Percentiles rank a stretch among this genome's conserved stretches.
Evolutionary conservation across 2,113 vertebrate genomes (phyloP).

Genomic region (Romanogobio albipinnatus): DNA sequence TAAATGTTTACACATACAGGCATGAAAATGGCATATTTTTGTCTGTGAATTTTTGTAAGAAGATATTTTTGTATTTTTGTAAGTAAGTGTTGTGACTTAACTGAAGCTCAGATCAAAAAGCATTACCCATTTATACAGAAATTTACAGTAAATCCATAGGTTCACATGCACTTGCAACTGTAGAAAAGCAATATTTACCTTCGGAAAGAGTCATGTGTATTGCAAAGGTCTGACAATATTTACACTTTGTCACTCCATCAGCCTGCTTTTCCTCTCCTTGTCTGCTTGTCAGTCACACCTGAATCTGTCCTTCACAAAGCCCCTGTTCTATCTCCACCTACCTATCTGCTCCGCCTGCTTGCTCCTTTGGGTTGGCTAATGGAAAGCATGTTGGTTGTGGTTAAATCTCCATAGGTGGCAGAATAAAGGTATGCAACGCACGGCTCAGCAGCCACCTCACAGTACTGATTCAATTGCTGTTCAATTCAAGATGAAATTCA

Average conservation of each 20-base stretch:
- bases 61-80: not conserved
- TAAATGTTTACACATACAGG: not conserved
- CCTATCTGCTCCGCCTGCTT: not conserved
- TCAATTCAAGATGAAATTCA: constrained; percentile 13
- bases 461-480: not conserved
- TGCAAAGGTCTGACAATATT: not conserved
- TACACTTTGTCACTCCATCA: constrained; percentile 7
- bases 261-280: not conserved
- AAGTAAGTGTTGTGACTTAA: not conserved
- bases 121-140: not conserved
- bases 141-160: not conserved
- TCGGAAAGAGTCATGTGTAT: not conserved
- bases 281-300: constrained; percentile 23
- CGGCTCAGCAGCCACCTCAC: not conserved
- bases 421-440: constrained; percentile 19
- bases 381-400: constrained; percentile 49
- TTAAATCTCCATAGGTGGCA: constrained; percentile 15
- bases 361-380: constrained; percentile 49
- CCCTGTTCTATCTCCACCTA: not conserved
- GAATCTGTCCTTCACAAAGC: constrained; percentile 12
- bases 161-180: not conserved
- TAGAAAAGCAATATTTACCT: not conserved
- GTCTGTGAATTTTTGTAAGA: not conserved
- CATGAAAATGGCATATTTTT: not conserved
- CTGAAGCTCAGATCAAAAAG: not conserved